Evolutionary conservation across 2,113 vertebrate genomes (phyloP).

Genomic region (Rhinogobius similis): DNA sequence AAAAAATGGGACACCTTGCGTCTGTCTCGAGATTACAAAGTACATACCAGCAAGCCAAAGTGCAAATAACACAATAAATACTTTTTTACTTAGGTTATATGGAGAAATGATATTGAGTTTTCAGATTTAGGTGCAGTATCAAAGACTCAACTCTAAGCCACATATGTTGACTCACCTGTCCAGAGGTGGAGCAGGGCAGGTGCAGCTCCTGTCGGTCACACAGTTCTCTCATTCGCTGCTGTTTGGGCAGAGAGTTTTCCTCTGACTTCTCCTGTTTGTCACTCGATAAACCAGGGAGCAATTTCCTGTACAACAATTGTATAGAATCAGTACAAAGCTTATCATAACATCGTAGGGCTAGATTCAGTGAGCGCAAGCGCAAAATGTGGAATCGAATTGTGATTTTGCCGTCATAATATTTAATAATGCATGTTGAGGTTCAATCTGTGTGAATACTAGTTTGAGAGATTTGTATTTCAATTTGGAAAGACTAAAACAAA

Average conservation of each 20-base stretch:
- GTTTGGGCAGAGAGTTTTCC: conserved; percentile 94
- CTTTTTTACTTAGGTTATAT: not conserved
- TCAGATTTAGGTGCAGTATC: not conserved
- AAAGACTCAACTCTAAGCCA: not conserved
- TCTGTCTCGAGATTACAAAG: not conserved
- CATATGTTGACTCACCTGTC: conserved; percentile 81
- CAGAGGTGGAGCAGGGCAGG: conserved; percentile 91
- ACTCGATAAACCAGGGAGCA: conserved; percentile 87
- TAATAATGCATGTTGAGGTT: not conserved
- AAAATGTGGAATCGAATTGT: not conserved
- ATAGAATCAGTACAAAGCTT: not conserved
- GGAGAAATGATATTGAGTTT: not conserved
- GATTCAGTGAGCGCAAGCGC: not conserved
- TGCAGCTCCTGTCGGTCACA: conserved; percentile 94
- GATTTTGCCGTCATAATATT: not conserved
- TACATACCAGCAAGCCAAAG: not conserved
- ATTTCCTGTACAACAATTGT: conserved; percentile 79
- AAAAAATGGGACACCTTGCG: not conserved
- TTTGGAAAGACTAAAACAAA: no score
- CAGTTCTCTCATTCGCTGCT: conserved; percentile 93
- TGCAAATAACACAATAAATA: not conserved
- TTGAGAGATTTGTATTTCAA: not conserved
- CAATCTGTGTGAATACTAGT: no score
- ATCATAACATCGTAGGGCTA: not conserved
- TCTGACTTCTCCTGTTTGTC: conserved; percentile 83